These are phyloP conservation scores for Cranoglanis bouderius DNA, from an alignment of 2,113 vertebrate species.

Conservation along the genomic window DNA sequence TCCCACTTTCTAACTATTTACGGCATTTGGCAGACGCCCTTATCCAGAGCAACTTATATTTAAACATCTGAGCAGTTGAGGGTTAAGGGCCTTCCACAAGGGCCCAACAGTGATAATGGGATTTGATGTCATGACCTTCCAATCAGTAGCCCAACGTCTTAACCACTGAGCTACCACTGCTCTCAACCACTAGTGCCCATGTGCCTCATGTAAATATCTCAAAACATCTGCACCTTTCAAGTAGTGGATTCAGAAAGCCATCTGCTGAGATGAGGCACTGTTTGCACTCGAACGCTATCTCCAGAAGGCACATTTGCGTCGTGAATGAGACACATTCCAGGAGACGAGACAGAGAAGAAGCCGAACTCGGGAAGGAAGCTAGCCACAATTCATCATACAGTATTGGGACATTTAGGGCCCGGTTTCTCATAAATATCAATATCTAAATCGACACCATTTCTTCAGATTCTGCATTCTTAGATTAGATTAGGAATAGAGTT, in stretches of 20 bases:
- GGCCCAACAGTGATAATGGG: too few relatives aligned
- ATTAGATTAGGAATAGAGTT: background rate
- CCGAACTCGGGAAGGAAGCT: background rate
- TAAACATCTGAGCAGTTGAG: too few relatives aligned
- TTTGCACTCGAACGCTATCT: constrained; percentile 27
- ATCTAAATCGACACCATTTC: background rate
- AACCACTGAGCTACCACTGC: too few relatives aligned
- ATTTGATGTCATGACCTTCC: too few relatives aligned
- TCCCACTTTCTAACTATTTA: background rate
- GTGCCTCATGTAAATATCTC: constrained; percentile 11
- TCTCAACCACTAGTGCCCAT: too few relatives aligned
- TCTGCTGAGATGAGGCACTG: constrained; percentile 15
- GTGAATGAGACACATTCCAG: constrained; percentile 53
- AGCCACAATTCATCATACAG: too few relatives aligned
- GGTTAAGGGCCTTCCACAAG: too few relatives aligned
- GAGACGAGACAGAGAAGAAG: constrained; percentile 52
- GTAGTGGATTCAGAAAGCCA: background rate
- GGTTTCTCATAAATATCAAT: background rate
- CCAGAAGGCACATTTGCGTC: background rate
- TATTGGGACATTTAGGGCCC: background rate
- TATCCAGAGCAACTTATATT: too few relatives aligned
- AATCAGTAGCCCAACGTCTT: too few relatives aligned
- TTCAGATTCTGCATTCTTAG: background rate
- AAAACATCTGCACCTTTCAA: constrained; percentile 28
- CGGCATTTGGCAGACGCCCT: too few relatives aligned